Evolutionary conservation across 1,140 invertebrate genomes (phyloP), one percentile per base, ranked within the genome.

Genomic region (Drosophila repleta): DNA sequence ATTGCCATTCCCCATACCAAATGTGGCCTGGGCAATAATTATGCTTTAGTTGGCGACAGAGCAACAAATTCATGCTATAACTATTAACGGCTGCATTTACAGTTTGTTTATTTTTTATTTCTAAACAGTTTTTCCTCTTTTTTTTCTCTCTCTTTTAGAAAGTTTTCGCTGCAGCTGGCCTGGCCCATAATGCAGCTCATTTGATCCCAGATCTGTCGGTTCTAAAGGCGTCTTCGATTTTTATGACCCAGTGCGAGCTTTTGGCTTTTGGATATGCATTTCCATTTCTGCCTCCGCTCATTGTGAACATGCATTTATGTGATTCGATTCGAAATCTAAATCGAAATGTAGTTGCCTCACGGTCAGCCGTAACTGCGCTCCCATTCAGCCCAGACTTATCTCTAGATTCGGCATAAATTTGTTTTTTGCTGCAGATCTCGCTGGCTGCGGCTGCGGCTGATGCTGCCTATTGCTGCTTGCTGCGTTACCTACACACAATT

Each of bases 41-140:
- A 88, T 87, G 85, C 67, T 85, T 82, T 78, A 87, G 82, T 82
- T 88, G 83, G 82, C 79, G 82, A 82, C 82, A 76, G 56, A n/a
- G 69, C 60, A 56, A 60, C 63, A 61, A 63, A 66, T 68, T 46
- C 68, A 71, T 63, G 57, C 58, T 67, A 60, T 61, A 55, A 56
- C 62, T 69, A 77, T 81, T 81, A 73, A 67, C 69, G 41, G 78
- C 70, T 75, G 82, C 82, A 76, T 85, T 85, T 85, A 85, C 82
- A 85, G 81, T 85, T 85, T 56, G 56, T 58, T 58, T 63, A 55
- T 20, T 32, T 39, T 63, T 55, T 60, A 35, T 41, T 35, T 10
- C n/a, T 41, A 21, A 15, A n/a, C 21, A 18, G 17, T 64, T 26
- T 35, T 49, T 51, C 10, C n/a, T n/a, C n/a, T n/a, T 56, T 24